phyloP scores from a whole-genome alignment of 2,113 vertebrate species.

The Colinus virginianus region DNA sequence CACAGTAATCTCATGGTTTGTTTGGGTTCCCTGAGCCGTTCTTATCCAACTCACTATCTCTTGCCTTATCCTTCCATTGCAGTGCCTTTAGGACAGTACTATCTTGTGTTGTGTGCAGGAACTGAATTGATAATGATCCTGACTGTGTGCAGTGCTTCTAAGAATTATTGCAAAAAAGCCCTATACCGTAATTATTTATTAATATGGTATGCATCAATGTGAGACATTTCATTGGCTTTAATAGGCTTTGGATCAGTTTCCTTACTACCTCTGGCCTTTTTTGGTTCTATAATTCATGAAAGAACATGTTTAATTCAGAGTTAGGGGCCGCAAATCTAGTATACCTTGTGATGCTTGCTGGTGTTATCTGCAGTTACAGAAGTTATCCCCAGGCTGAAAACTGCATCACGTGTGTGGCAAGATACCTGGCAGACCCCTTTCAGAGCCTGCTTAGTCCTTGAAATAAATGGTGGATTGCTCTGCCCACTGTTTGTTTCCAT shows the following conservation, averaged over 20 bases:
- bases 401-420: accelerated
- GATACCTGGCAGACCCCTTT: accelerated
- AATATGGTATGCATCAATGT: conserved; percentile 19
- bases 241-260: conserved; percentile 34
- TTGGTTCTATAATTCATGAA: conserved; percentile 46
- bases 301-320: conserved; percentile 53
- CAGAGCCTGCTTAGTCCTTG: background rate
- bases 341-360: accelerated
- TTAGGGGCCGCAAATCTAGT: background rate
- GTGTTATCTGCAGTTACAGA: background rate
- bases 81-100: background rate
- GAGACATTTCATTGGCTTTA: conserved; percentile 40
- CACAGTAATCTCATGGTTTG: background rate
- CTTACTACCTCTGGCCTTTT: conserved; percentile 32
- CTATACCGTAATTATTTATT: conserved; percentile 42
- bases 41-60: background rate
- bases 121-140: conserved; percentile 5
- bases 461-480: background rate
- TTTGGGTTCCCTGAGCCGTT: background rate
- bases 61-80: background rate
- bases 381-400: background rate
- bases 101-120: background rate
- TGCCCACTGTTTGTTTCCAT: background rate
- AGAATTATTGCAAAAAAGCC: background rate
- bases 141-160: background rate